Evolutionary conservation across 2,797 vertebrate genomes (phyloP), one percentile per base, ranked within the genome.

Genomic region (Poeciliopsis gracilis): DNA sequence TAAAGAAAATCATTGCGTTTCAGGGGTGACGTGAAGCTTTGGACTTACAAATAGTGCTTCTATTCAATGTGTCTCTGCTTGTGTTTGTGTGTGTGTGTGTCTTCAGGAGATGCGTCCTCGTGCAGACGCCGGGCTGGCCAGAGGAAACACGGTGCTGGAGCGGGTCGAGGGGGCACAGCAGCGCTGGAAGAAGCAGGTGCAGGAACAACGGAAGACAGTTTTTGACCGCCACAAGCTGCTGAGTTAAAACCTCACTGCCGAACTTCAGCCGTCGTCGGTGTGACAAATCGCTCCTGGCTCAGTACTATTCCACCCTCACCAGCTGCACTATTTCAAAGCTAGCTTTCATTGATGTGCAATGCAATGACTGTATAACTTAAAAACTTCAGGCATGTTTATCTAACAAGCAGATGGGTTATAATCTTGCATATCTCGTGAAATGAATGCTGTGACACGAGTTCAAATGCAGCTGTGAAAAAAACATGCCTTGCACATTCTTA

Each of bases 171-270:
- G 98, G 0, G 98, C 97, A 0, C 98, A 99, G 94, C 97, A 99
- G 91, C 96, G 98, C 85, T 99, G 98, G 98, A 99, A 99, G 91
- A 96, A 97, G 85, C 98, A 99, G 91, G 98, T 99, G 87, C 97
- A 98, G 94, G 98, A 99, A 83, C 98, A 99, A 88, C 95, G 98
- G 88, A 98, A 97, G 94, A 98, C 98, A 0, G 97, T 99, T 71
- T 99, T 98, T 0, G 97, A 99, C 81, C 97, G 97, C 33, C 98
- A 98, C 93, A 99, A 99, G 94, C 96, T 99, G 96, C 97, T 99
- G 38, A 99, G 98, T 92, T 99, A 97, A 53, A 93, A 83, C 38
- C 5, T 36, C 67, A 7, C 18, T 6, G 45, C 47, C 77, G 69
- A 79, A 45, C 30, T 82, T 51, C 72, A 46, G 46, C 41, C 75